These are phyloP conservation scores for Anoplius nigerrimus DNA, from an alignment of 2,888 invertebrate genomes.

Conservation along the genomic window DNA sequence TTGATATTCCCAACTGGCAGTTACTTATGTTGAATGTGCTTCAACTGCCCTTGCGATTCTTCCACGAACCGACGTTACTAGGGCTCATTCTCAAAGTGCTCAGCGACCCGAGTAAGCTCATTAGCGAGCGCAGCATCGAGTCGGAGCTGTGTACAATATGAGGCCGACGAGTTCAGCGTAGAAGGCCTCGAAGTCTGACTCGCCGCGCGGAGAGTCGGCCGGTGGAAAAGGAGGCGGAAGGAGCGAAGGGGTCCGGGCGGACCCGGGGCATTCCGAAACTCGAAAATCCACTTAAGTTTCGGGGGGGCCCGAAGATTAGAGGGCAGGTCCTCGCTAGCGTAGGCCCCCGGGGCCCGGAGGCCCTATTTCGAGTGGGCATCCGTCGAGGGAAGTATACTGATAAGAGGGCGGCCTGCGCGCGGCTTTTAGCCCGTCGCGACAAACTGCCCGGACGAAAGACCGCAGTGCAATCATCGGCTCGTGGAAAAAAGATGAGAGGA, in stretches of 20 bases:
- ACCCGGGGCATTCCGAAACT: slow-evolving; percentile 63
- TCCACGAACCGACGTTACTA: too few species aligned
- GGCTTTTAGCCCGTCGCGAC: slow-evolving; percentile 55
- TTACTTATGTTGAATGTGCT: too few species aligned
- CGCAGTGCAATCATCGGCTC: slow-evolving; percentile 15
- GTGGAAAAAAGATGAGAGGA: slow-evolving; percentile 14
- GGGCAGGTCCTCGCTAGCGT: slow-evolving; percentile 51
- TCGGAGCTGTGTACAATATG: too few species aligned
- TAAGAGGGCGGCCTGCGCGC: slow-evolving; percentile 57
- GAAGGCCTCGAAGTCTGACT: too few species aligned
- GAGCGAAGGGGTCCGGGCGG: slow-evolving; percentile 12
- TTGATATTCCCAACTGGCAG: too few species aligned
- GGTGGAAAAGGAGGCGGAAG: slow-evolving; percentile 9
- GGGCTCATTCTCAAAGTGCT: too few species aligned
- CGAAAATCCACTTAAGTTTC: slow-evolving; percentile 70
- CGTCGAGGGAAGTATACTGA: slow-evolving; percentile 46
- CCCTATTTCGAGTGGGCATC: slow-evolving; percentile 40
- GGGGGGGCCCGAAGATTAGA: slow-evolving; percentile 65
- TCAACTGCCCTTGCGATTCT: too few species aligned
- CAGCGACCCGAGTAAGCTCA: too few species aligned
- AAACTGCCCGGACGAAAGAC: slow-evolving; percentile 23
- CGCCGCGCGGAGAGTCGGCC: not conserved
- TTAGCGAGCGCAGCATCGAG: too few species aligned
- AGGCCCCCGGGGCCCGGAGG: slow-evolving; percentile 35
- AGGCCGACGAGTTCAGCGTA: too few species aligned